Evolutionary conservation across 2,797 vertebrate species (phyloP).

Genomic region (Chromobotia macracanthus): DNA sequence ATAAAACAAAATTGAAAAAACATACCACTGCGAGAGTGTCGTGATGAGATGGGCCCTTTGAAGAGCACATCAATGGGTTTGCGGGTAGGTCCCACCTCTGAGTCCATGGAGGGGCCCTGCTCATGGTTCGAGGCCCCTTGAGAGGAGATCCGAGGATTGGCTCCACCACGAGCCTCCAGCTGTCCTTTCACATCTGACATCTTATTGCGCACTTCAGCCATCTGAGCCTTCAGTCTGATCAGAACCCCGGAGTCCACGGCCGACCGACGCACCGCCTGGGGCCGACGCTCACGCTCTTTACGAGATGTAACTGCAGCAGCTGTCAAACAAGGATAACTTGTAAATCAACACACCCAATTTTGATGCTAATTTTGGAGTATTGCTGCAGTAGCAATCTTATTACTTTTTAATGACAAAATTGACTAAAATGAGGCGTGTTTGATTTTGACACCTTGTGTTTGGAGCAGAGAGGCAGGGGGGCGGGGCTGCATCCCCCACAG

Average conservation of each 20-base stretch:
- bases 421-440: neutral
- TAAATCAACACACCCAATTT: neutral
- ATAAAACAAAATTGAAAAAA: neutral
- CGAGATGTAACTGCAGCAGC: conserved; percentile 56
- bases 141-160: conserved; percentile 63
- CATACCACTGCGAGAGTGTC: conserved; percentile 84
- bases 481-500: conserved; percentile 94
- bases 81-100: conserved; percentile 74
- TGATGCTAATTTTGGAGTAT: neutral
- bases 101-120: conserved; percentile 75
- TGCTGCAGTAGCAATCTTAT: neutral
- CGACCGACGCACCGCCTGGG: conserved; percentile 90
- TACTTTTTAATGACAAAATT: neutral
- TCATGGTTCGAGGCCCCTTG: conserved; percentile 76
- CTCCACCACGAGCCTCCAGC: conserved; percentile 79
- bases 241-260: conserved; percentile 92
- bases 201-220: conserved; percentile 95
- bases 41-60: conserved; percentile 78
- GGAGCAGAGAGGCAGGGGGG: conserved; percentile 87
- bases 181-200: conserved; percentile 93
- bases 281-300: conserved; percentile 91
- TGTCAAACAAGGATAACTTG: neutral
- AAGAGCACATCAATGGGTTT: conserved; percentile 84
- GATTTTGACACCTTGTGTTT: conserved; percentile 81
- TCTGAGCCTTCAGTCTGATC: conserved; percentile 94